Conservation (phyloP, 2,888 invertebrate species). For the Nomada goodeniana region DNA sequence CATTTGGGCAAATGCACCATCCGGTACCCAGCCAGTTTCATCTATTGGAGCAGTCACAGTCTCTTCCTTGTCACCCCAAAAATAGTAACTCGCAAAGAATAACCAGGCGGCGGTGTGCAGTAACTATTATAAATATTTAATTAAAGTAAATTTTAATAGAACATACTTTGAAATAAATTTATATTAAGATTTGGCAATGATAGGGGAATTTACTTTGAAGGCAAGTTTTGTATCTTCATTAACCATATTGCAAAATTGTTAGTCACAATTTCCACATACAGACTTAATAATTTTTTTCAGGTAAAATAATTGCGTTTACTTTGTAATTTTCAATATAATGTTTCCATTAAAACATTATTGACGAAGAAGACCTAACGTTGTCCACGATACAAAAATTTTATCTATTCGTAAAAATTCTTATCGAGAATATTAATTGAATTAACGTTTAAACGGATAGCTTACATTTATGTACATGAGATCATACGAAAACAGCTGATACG, state of each 20-base stretch:
- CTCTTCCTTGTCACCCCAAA: constrained; percentile 69
- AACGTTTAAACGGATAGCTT: constrained; percentile 1
- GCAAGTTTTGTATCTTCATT: constrained; percentile 36
- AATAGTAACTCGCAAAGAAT: constrained; percentile 75
- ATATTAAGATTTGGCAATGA: not conserved
- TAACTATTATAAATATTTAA: constrained; percentile 41
- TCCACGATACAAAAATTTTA: not conserved
- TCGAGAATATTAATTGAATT: not conserved
- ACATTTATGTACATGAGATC: not conserved
- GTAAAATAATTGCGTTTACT: not conserved
- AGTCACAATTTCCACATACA: not conserved
- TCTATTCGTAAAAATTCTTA: constrained; percentile 9
- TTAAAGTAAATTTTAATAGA: not conserved
- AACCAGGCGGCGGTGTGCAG: constrained; percentile 58
- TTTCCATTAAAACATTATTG: not conserved
- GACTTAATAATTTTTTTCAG: not conserved
- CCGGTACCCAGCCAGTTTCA: constrained; percentile 77
- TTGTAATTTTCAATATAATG: not conserved
- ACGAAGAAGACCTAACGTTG: not conserved
- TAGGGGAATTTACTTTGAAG: constrained; percentile 56
- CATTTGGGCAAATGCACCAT: constrained; percentile 70
- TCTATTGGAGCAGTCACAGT: constrained; percentile 70
- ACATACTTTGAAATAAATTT: not conserved
- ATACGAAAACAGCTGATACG: constrained; percentile 49
- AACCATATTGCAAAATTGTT: constrained; percentile 37